Conservation (phyloP, 1,140 invertebrate genomes). For the Cyclargus thomasi region DNA sequence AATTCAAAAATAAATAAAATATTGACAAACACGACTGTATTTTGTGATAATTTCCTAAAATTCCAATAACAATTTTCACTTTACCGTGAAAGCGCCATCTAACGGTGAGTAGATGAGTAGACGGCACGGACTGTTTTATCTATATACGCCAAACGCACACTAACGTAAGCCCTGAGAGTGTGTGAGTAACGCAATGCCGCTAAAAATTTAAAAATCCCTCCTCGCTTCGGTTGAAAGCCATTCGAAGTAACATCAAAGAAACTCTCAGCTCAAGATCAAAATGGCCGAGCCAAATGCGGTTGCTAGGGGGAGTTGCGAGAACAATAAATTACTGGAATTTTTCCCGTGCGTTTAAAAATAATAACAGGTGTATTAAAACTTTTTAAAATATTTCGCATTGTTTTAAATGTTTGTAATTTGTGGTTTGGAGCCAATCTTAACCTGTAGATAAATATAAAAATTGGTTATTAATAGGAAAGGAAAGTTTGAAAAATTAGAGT, state of each 20-base stretch:
- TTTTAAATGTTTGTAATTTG: no score
- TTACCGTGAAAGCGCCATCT: constrained; percentile 40
- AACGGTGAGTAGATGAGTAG: constrained; percentile 39
- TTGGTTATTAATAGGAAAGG: no score
- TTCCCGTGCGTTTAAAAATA: constrained; percentile 4
- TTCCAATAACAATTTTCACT: constrained; percentile 8
- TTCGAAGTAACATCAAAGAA: constrained; percentile 9
- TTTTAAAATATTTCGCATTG: no score
- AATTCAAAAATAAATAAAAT: no score
- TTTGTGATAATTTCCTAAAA: no score
- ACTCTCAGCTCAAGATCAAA: constrained; percentile 14
- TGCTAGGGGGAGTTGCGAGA: background rate
- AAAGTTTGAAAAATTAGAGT: no score
- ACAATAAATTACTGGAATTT: constrained; percentile 4
- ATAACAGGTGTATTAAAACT: background rate
- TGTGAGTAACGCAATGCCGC: constrained; percentile 50
- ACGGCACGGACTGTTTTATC: constrained; percentile 44
- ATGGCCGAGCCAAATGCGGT: background rate
- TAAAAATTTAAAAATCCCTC: constrained; percentile 43
- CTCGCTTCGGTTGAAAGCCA: background rate
- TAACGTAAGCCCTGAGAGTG: constrained; percentile 27
- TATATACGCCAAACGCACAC: constrained; percentile 23
- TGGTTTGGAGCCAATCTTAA: no score
- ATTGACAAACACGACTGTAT: no score
- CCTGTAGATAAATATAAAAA: no score